Evolutionary conservation across 2,113 vertebrate genomes (phyloP), one percentile per base, ranked within the genome.

Genomic region (Sorex araneus): DNA sequence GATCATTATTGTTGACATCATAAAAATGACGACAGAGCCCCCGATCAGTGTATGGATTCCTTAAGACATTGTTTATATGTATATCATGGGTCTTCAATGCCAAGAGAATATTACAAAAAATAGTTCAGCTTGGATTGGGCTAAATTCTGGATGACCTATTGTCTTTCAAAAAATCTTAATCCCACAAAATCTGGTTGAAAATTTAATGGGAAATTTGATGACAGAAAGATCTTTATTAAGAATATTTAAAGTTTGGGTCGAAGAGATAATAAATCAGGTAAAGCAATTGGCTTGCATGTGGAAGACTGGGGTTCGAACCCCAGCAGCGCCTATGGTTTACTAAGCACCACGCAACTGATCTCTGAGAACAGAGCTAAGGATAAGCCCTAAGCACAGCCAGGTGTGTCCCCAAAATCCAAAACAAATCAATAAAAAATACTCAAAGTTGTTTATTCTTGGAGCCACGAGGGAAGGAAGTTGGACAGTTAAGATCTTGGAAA

Each of bases 1-100:
- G 4, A 75, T 92, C 36, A 87, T 4, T 86, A 54, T 32, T 63
- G 13, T 74, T 92, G 87, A 80, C 12, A n/a, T 71, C 54, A 76
- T 71, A 73, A 86, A 91, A 63, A 76, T 90, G 36, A 90, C 78
- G 66, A 57, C 11, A 36, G 21, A 94, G 66, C 16, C n/a, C 25
- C 73, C 19, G 1, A 50, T 5, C 80, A 54, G 45, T 21, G 8
- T 74, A 78, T 67, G 50, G 34, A 36, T 83, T 88, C 77, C 93
- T 93, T 34, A 43, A 93, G 76, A 69, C 21, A 76, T 40, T 16
- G 74, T 1, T 86, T n/a, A 30, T 11, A 27, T 66, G 11, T 71
- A 73, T 73, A n/a, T 86, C 54, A 50, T 76, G 36, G 71, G 3
- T 73, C 28, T 71, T 81, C 86, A 78, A 78, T 86, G 27, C 34